Evolutionary conservation across 2,797 vertebrate species (phyloP), one percentile per base, ranked within the genome.

Genomic region (Sebastes nivosus): DNA sequence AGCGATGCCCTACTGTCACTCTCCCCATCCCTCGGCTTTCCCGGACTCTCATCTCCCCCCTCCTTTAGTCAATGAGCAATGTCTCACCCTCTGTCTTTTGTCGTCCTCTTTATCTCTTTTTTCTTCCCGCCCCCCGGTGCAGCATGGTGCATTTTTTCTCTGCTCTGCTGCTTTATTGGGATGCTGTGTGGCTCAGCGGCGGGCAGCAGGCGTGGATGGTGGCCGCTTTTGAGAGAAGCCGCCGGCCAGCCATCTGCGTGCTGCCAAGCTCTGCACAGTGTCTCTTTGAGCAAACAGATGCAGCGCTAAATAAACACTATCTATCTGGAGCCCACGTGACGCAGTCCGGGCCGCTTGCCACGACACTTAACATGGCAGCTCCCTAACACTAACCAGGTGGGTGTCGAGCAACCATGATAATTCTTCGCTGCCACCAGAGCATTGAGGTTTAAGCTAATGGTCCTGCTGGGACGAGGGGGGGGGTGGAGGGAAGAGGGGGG

Each of bases 221-320:
- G 70, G 64, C 66, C 38, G 71, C 36, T 67, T 83, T 69, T 52
- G 13, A 24, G n/a, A 71, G 58, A 67, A 72, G 80, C 85, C 58
- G 63, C 65, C 20, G 60, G 77, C 67, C 59, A 30, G 71, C 90
- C 92, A 92, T 92, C 89, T 93, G 93, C 50, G 20, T 10, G 69
- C 75, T 79, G 91, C 88, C 79, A 79, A 79, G 83, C 80, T 71
- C 72, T 54, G 67, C 78, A 30, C 73, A 30, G 67, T 32, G 75
- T 79, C 75, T 84, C 82, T 63, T 57, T 67, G 75, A 73, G 67
- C 67, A 82, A 89, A 91, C 94, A 95, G 92, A 93, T 93, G 92
- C 87, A 72, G 78, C 20, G 10, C 83, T 88, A 91, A 90, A 94
- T 92, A 92, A 90, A 92, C 89, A 83, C 87, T 27, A 94, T 93